Conservation (phyloP, 2,113 vertebrate species). For the Coptodon rendalli region DNA sequence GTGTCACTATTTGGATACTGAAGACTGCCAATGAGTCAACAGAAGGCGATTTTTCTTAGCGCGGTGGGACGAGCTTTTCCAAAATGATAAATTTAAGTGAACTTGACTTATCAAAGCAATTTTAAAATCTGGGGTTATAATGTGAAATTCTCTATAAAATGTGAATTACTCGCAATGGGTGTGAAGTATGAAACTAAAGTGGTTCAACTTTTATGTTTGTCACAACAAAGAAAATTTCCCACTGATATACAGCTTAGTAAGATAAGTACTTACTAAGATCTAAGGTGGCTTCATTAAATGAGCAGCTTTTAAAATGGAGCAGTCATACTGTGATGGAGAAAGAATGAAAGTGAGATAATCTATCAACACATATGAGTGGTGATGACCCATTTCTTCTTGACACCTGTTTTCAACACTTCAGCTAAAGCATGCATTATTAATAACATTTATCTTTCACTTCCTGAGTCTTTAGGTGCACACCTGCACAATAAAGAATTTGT, state of each 20-base stretch:
- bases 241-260: neutral
- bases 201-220: neutral
- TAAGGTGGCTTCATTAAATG: slow-evolving; percentile 41
- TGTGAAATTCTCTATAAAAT: neutral
- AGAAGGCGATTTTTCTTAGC: neutral
- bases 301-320: slow-evolving; percentile 16
- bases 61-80: neutral
- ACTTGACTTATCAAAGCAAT: neutral
- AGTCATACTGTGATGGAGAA: slow-evolving; percentile 34
- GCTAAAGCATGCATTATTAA: slow-evolving; percentile 42
- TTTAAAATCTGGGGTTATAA: neutral
- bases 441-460: neutral
- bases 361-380: slow-evolving; percentile 43
- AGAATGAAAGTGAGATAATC: slow-evolving; percentile 47
- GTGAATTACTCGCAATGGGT: neutral
- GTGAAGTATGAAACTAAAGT: neutral
- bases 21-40: neutral
- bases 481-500: neutral
- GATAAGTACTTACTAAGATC: slow-evolving; percentile 12
- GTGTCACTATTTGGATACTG: slow-evolving; percentile 17
- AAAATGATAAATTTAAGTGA: neutral
- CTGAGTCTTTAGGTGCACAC: neutral
- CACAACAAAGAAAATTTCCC: neutral
- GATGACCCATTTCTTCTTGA: slow-evolving; percentile 31
- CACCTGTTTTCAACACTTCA: slow-evolving; percentile 45